Evolutionary conservation across 2,888 invertebrate genomes (phyloP).

Genomic region (Leucozona laternaria): DNA sequence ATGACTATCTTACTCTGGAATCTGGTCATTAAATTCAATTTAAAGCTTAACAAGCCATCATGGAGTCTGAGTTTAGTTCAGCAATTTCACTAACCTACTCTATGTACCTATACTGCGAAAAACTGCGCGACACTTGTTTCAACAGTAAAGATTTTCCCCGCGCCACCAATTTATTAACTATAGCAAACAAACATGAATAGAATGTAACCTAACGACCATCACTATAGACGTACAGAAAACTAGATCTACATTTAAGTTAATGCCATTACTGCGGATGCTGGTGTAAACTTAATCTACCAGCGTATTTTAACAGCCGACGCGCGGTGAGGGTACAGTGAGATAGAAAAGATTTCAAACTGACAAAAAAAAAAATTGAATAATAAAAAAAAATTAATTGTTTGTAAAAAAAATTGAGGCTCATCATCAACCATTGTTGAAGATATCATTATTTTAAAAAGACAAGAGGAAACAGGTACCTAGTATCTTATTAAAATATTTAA

Average conservation of each 20-base stretch:
- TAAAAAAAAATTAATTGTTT: no score
- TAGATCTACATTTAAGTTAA: constrained; percentile 29
- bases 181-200: constrained; percentile 1
- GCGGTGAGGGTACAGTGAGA: not conserved
- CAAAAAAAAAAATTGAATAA: not conserved
- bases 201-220: constrained; percentile 11
- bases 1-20: constrained; percentile 21
- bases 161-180: not conserved
- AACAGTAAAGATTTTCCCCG: constrained; percentile 37
- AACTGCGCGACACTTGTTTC: constrained; percentile 50
- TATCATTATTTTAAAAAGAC: no score
- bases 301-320: constrained; percentile 24
- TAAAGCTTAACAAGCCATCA: constrained; percentile 36
- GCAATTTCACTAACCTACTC: constrained; percentile 46
- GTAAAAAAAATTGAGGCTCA: no score
- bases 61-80: constrained; percentile 19
- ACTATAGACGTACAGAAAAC: constrained; percentile 10
- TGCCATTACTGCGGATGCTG: constrained; percentile 23
- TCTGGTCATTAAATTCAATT: constrained; percentile 31
- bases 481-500: no score
- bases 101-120: constrained; percentile 15
- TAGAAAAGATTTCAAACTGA: not conserved
- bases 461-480: no score
- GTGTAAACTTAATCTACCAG: constrained; percentile 25
- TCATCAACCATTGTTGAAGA: no score